Conservation (phyloP, 1,140 invertebrate species). For the Cotesia vestalis region DNA sequence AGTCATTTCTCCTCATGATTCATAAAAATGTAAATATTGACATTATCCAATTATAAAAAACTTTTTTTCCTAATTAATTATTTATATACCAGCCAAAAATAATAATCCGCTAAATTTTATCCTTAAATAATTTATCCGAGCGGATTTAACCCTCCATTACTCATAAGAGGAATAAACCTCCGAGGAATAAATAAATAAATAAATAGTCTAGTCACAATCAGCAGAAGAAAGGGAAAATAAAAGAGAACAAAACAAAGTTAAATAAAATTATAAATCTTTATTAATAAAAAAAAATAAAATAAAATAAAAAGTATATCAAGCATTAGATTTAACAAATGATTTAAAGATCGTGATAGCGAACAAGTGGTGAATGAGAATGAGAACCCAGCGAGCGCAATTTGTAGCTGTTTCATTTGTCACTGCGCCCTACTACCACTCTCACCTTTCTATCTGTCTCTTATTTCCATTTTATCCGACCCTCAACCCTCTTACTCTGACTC, state of each 20-base stretch:
- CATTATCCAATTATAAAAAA: no score
- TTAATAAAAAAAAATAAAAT: neutral
- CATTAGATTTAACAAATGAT: constrained; percentile 21
- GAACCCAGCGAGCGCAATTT: constrained; percentile 52
- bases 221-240: no score
- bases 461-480: constrained; percentile 21
- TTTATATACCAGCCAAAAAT: no score
- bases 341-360: constrained; percentile 33
- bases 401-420: constrained; percentile 56
- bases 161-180: no score
- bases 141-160: no score
- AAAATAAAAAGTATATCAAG: neutral
- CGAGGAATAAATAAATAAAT: no score
- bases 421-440: constrained; percentile 39
- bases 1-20: no score
- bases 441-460: constrained; percentile 43
- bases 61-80: no score
- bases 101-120: no score
- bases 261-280: constrained; percentile 15
- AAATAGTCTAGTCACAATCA: no score
- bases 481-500: constrained; percentile 15
- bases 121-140: no score
- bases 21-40: no score
- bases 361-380: constrained; percentile 53
- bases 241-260: neutral